These are phyloP conservation scores for Trachelus troglodyta DNA, from an alignment of 2,888 invertebrate species.

Conservation along the genomic window DNA sequence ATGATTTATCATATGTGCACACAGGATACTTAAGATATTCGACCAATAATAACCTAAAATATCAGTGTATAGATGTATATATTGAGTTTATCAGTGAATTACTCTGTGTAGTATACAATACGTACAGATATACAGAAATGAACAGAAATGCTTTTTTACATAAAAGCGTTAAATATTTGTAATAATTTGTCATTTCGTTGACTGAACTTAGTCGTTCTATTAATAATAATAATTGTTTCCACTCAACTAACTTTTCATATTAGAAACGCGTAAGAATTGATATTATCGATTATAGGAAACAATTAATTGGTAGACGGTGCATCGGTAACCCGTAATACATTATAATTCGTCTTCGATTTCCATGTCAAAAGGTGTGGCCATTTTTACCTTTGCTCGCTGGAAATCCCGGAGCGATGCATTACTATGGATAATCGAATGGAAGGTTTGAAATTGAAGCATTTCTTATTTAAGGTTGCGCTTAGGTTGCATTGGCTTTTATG, in stretches of 20 bases:
- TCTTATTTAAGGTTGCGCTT: neutral
- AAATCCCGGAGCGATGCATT: neutral
- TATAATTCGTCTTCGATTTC: neutral
- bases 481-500: neutral
- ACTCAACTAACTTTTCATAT: neutral
- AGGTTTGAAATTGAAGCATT: neutral
- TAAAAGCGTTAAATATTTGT: neutral
- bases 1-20: neutral
- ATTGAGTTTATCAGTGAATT: neutral
- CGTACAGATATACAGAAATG: neutral
- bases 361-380: neutral
- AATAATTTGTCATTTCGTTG: too few relatives aligned
- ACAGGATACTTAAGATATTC: neutral
- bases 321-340: neutral
- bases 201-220: neutral
- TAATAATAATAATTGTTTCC: neutral
- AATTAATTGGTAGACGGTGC: neutral
- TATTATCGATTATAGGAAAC: neutral
- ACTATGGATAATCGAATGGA: neutral
- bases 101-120: neutral
- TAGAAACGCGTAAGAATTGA: neutral
- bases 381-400: neutral
- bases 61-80: neutral
- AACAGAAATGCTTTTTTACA: neutral
- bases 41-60: neutral